These are phyloP conservation scores for Palythoa caribaeorum DNA, from an alignment of 92 coral and sea anemone species.

Conservation along the genomic window DNA sequence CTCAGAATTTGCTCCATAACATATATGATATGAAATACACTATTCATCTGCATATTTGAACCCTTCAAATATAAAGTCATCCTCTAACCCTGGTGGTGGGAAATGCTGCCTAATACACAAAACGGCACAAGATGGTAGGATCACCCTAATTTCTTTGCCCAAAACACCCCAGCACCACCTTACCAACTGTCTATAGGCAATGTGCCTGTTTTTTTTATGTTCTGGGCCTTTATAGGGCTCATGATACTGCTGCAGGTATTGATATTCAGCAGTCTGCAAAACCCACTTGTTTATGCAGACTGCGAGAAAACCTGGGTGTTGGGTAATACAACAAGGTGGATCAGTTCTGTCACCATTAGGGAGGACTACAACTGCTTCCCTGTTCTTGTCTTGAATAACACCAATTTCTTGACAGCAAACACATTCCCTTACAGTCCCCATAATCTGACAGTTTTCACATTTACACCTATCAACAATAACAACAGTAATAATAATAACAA, in stretches of 20 bases:
- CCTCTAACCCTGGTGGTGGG: constrained; percentile 55
- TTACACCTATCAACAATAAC: constrained; percentile 12
- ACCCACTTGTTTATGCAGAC: constrained; percentile 34
- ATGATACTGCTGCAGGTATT: constrained; percentile 10
- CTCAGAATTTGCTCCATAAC: background rate
- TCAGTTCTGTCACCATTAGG: constrained; percentile 3
- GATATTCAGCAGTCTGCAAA: constrained; percentile 19
- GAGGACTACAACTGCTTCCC: constrained; percentile 13
- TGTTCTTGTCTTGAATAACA: constrained; percentile 21
- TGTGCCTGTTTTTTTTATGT: constrained; percentile 45
- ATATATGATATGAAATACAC: background rate
- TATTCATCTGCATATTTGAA: constrained; percentile 44
- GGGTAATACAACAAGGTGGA: background rate
- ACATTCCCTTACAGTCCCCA: constrained; percentile 12
- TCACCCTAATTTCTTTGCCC: constrained; percentile 49
- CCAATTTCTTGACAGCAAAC: constrained; percentile 16
- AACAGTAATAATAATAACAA: background rate
- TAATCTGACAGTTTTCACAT: constrained; percentile 30
- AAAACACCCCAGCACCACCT: constrained; percentile 54
- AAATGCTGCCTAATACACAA: constrained; percentile 44
- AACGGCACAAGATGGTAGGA: constrained; percentile 54
- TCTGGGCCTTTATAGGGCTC: constrained; percentile 26
- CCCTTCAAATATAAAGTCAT: constrained; percentile 54
- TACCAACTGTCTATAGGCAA: constrained; percentile 50
- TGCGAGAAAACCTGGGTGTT: constrained; percentile 26